Conservation (phyloP, 64 coral and sea anemone species). For the Hydrozoanthus tunicans region DNA sequence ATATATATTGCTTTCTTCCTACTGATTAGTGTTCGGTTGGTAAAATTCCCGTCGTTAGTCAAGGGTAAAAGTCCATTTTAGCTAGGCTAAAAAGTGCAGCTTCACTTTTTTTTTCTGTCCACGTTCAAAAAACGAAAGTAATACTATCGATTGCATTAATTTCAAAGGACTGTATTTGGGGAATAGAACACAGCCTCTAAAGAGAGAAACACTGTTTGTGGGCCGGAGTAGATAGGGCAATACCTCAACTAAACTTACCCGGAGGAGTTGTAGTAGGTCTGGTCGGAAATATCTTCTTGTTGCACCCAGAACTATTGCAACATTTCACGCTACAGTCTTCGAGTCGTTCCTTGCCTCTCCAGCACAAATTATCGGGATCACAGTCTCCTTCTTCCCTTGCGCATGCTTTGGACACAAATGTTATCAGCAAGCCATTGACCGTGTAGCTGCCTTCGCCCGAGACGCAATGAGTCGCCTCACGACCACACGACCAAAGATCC, state of each 20-base stretch:
- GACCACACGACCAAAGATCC: conserved; percentile 34
- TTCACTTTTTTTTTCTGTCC: too few species aligned
- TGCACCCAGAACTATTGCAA: conserved; percentile 23
- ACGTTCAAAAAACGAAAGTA: too few species aligned
- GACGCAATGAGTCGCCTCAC: conserved; percentile 45
- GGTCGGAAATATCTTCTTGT: neutral
- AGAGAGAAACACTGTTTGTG: too few species aligned
- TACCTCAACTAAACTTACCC: conserved; percentile 6
- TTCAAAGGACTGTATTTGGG: neutral
- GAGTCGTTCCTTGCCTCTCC: neutral
- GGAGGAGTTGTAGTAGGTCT: neutral
- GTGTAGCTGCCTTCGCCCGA: conserved; percentile 33
- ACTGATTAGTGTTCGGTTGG: too few species aligned
- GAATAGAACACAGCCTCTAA: neutral
- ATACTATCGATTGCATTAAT: too few species aligned
- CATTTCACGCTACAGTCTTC: conserved; percentile 24
- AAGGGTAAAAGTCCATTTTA: too few species aligned
- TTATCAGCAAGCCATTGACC: neutral
- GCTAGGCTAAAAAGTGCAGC: too few species aligned
- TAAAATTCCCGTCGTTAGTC: too few species aligned
- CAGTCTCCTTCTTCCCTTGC: neutral
- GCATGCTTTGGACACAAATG: conserved; percentile 18
- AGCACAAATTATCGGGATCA: conserved; percentile 24
- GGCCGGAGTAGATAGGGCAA: neutral
- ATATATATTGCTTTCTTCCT: too few species aligned